Evolutionary conservation across 2,113 vertebrate genomes (phyloP), one percentile per base, ranked within the genome.

Genomic region (Otocyon megalotis): DNA sequence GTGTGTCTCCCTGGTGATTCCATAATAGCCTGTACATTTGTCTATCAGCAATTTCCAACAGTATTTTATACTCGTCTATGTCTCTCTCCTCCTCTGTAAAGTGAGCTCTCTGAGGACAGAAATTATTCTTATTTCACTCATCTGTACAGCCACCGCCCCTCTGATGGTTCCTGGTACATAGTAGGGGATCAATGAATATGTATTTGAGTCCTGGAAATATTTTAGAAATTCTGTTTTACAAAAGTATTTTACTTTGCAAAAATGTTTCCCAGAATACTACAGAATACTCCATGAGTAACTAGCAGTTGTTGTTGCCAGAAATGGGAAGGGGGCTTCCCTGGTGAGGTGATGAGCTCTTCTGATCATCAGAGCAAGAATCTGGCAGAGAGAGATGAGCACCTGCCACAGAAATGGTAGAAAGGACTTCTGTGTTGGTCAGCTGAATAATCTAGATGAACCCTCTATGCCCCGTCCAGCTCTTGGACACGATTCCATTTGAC

Each of bases 211-310:
- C 74, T 89, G 20, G n/a, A 60, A 92, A 91, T 91, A 72, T 48
- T 86, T 77, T 93, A 72, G 15, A 95, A 97, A 85, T 69, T 63
- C 63, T 88, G 48, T 74, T 83, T 95, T 93, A 86, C 14, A 19
- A 62, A 94, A 56, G 7, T 71, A 80, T 96, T 94, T 84, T 63
- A 58, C 10, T 69, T 89, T 67, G 88, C 65, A 86, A 96, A 81
- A 81, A 71, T 4, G 58, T 85, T 84, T 93, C 20, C 93, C 90
- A 56, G 54, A 58, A 62, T 62, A 74, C 65, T 62, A 72, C 71
- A 65, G 86, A 87, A 60, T 87, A 37, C 35, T 60, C 69, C 77
- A 3, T 48, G 54, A 80, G 4, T 54, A 91, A 63, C 11, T 54
- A 81, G 15, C 48, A 53, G 19, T 69, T 65, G 28, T 24, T 88